Evolutionary conservation across 1,140 invertebrate species (phyloP), one percentile per base, ranked within the genome.

Genomic region (Phocides pigmalion): DNA sequence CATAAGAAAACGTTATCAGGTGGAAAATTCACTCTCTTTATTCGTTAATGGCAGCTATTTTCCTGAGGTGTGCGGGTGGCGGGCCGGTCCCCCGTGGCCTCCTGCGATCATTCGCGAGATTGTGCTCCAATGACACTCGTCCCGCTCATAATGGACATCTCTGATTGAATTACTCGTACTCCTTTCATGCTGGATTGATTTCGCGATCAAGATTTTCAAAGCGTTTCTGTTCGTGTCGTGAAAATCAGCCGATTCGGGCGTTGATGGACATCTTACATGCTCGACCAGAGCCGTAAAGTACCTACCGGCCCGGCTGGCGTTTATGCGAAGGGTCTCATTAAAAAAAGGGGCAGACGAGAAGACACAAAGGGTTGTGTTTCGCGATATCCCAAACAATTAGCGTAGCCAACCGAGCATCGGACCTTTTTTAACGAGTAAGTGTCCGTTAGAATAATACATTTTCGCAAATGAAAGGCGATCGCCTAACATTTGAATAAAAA

Each of bases 91-190:
- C 32, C 49, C 50, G 68, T 58, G 61, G 66, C 63, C 62, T 54
- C 49, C 62, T 50, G 64, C 50, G 75, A 80, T 79, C 74, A 72
- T 74, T 70, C 68, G 53, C 78, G 62, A 71, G 76, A 79, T 80
- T 79, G 70, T 79, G 68, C 67, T 65, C 53, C 69, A 61, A 75
- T 78, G 73, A 67, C 72, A 68, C 72, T 76, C 70, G 69, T 76
- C 75, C 58, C 54, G 51, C 28, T 74, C 62, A 78, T 79, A 83
- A 87, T 87, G 74, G 81, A 76, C 77, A 72, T 20, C 72, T 37
- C 54, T 76, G 78, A 82, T 83, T 80, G 73, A 79, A 81, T 82
- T 75, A 70, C 68, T 80, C 67, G 73, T 62, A 68, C 67, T 74
- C 75, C 73, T 82, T 83, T 83, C 74, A 79, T 32, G 53, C 64